phyloP scores from a whole-genome alignment of 2,113 vertebrate species.

The Strigops habroptila region DNA sequence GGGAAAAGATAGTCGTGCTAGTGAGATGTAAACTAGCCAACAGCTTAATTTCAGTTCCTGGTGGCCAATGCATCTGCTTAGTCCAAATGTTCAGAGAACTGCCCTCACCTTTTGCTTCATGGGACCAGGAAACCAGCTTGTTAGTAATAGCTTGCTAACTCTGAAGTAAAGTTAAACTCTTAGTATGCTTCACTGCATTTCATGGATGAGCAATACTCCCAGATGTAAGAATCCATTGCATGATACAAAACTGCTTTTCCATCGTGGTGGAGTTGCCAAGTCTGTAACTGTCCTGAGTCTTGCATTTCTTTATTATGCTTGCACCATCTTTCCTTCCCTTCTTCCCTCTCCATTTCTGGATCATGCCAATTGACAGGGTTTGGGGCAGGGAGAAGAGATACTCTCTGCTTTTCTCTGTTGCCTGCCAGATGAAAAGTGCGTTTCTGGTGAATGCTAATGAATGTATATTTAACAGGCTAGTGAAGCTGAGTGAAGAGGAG shows the following conservation, averaged over 20 bases:
- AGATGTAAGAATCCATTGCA: neutral
- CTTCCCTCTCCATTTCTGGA: neutral
- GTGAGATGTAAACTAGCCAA: neutral
- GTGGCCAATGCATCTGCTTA: neutral
- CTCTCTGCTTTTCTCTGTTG: neutral
- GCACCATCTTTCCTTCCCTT: neutral
- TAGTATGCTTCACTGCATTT: neutral
- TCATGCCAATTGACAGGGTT: fast-evolving
- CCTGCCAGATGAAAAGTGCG: neutral
- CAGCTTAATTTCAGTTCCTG: neutral
- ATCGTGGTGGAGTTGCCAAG: neutral
- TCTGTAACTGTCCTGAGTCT: neutral
- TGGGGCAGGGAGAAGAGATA: neutral
- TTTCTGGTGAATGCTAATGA: neutral
- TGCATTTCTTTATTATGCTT: neutral
- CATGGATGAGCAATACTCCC: neutral
- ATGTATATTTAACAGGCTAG: neutral
- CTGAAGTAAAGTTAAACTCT: neutral
- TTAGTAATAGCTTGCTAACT: neutral
- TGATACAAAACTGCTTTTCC: neutral
- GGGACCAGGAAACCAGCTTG: neutral
- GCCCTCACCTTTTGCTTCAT: neutral
- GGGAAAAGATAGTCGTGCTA: neutral
- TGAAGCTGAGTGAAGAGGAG: neutral
- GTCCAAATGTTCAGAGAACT: neutral